Percentiles rank a stretch among this genome's conserved stretches.
Conservation (phyloP, 2,113 vertebrate genomes). For the Lucifuga dentata region DNA sequence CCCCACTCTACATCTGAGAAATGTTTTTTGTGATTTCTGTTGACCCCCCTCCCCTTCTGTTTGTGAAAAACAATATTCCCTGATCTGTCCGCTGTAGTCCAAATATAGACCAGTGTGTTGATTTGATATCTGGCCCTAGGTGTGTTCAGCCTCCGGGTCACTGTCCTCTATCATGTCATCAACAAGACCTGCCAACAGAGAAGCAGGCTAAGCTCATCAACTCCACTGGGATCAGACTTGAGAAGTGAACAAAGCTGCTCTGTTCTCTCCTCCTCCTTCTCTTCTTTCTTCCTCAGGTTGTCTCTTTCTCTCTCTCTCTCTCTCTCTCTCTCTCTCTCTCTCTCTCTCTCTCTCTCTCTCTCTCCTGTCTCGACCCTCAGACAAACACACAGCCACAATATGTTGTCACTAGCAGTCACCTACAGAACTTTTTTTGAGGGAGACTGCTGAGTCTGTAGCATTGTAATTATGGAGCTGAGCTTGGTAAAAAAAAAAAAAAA, state of each 20-base stretch:
- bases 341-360: no score
- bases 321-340: background rate
- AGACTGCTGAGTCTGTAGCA: no score
- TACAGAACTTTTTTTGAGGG: no score
- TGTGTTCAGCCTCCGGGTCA: conserved; percentile 57
- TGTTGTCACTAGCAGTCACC: background rate
- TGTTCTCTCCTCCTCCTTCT: conserved; percentile 20
- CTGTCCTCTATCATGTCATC: conserved; percentile 61
- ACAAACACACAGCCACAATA: background rate
- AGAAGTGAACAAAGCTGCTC: conserved; percentile 46
- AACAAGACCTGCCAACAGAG: conserved; percentile 52
- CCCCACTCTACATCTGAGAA: background rate
- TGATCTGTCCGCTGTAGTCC: conserved; percentile 15
- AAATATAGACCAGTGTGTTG: conserved; percentile 55
- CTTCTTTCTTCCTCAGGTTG: background rate
- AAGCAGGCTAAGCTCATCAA: conserved; percentile 46
- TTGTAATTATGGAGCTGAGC: no score
- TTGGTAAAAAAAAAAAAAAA: background rate
- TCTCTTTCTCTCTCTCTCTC: background rate
- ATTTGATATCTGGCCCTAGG: conserved; percentile 44
- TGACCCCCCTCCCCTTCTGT: background rate
- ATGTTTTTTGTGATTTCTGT: background rate
- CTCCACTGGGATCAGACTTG: conserved; percentile 51
- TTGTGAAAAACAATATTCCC: conserved; percentile 27
- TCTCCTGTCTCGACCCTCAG: background rate